A percentile compares a stretch with the other conserved stretches of the same genome.
These are phyloP conservation scores for Leptopilina myrica DNA, from an alignment of 2,888 invertebrate species.

Conservation along the genomic window DNA sequence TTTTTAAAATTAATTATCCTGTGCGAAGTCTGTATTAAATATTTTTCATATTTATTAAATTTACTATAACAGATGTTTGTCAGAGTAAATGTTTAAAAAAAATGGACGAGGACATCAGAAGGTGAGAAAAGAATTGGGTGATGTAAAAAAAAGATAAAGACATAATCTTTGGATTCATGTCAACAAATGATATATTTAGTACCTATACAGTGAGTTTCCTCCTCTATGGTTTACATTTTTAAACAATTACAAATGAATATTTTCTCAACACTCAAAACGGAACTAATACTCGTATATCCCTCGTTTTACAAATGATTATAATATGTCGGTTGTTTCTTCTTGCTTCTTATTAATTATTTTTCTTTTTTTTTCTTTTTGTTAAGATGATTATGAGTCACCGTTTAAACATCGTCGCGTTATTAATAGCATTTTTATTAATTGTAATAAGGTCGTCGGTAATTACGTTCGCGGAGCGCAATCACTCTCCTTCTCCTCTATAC, in stretches of 20 bases:
- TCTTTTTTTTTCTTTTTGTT: conserved; percentile 15
- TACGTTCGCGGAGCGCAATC: conserved; percentile 30
- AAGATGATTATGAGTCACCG: conserved; percentile 26
- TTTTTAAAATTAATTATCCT: too few species aligned
- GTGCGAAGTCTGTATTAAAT: too few species aligned
- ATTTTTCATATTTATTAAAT: too few species aligned
- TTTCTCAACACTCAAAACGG: conserved; percentile 66
- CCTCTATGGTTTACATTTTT: conserved; percentile 71
- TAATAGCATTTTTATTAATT: conserved; percentile 37
- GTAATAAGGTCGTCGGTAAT: conserved; percentile 38
- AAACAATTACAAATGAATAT: conserved; percentile 72
- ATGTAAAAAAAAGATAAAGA: conserved; percentile 11
- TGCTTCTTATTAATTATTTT: conserved; percentile 20
- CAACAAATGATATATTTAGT: conserved; percentile 73
- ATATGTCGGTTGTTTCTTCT: conserved; percentile 38
- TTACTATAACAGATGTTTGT: too few species aligned
- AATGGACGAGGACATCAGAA: too few species aligned
- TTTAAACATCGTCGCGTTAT: conserved; percentile 33
- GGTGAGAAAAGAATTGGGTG: too few species aligned
- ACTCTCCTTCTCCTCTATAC: conserved; percentile 21
- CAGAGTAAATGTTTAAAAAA: too few species aligned
- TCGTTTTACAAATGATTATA: conserved; percentile 57
- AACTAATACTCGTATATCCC: conserved; percentile 61
- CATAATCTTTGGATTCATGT: conserved; percentile 62
- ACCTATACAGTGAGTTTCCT: conserved; percentile 69